Evolutionary conservation across 2,113 vertebrate species (phyloP), one percentile per base, ranked within the genome.

Genomic region (Nyctibius bracteatus): DNA sequence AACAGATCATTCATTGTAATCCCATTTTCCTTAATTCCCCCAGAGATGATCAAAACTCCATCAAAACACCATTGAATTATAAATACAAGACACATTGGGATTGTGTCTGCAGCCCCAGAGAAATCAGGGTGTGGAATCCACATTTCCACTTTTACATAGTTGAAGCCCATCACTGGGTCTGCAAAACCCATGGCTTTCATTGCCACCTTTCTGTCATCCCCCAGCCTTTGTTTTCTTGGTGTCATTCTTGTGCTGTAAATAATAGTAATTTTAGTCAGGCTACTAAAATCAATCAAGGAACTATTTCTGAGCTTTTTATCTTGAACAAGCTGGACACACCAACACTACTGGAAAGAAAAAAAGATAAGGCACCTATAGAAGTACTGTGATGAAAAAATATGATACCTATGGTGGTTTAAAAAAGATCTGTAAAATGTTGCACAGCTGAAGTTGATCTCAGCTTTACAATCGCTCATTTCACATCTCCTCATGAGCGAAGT

Each of bases 131-230:
- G 0, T 31, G 24, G 59, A 67, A 81, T 84, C 23, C 21, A 67
- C 18, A 5, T 63, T 33, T 92, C n/a, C 7, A 47, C 2, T 85
- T 72, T 55, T 81, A 21, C 2, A 2, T 0, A 55, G 31, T 0
- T 52, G 59, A 52, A 30, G 18, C 23, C 25, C n/a, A 62, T 12
- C 35, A 8, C 17, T 9, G 21, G 19, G 3, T 39, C 43, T 35
- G 31, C 49, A 54, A 85, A 83, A 33, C 6, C 27, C 2, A 0
- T 0, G 0, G 41, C 27, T 73, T 68, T 31, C 3, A 4, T 51
- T 81, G 23, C 17, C 25, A 43, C 12, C 8, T 2, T 4, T 75
- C 46, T 75, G 28, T 25, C 14, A 35, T 27, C 22, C 15, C 20
- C 25, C 24, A 27, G 11, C 35, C 19, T 80, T 83, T 25, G 8